phyloP scores from a whole-genome alignment of 2,113 vertebrate genomes.

The Lophura nycthemera region DNA sequence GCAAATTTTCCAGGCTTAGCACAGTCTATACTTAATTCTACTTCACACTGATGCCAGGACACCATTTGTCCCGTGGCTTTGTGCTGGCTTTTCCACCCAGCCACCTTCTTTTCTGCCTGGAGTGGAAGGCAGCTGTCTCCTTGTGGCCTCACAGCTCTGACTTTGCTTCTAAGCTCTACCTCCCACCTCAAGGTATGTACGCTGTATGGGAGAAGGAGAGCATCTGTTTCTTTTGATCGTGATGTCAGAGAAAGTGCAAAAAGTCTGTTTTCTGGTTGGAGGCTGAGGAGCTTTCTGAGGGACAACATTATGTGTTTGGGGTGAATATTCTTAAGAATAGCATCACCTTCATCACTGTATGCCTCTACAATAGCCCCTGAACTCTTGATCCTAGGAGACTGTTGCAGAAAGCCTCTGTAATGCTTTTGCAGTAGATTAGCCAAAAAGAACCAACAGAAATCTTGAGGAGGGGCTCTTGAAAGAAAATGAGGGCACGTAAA shows the following conservation, averaged over 20 bases:
- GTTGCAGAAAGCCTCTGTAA: background rate
- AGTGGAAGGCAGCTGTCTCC: background rate
- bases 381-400: background rate
- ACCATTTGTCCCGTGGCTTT: background rate
- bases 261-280: accelerated
- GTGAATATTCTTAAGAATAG: background rate
- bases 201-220: background rate
- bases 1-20: background rate
- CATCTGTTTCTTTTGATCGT: background rate
- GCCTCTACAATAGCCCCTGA: accelerated
- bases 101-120: background rate
- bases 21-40: background rate
- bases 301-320: background rate
- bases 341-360: background rate
- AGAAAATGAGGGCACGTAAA: background rate
- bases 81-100: background rate
- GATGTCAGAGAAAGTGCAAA: background rate
- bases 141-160: background rate
- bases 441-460: background rate
- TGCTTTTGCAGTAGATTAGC: background rate
- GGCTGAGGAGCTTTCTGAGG: background rate
- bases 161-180: background rate
- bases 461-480: background rate
- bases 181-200: background rate
- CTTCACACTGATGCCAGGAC: background rate